These are phyloP conservation scores for Grus americana DNA, from an alignment of 2,113 vertebrate species.

Conservation along the genomic window DNA sequence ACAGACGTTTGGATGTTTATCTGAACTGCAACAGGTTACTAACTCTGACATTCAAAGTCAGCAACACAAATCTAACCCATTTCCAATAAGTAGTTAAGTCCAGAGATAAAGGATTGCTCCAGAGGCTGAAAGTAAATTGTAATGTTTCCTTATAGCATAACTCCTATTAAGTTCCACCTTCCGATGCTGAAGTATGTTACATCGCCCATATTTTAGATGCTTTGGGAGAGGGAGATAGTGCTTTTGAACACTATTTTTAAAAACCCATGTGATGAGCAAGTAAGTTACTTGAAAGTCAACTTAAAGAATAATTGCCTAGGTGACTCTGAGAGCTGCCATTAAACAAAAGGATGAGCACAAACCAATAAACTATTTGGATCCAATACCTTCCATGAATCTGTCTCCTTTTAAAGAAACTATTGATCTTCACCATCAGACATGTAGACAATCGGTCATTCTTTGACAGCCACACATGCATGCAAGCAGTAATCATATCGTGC, in stretches of 20 bases:
- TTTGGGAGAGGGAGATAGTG: background rate
- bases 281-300: conserved; percentile 34
- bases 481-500: background rate
- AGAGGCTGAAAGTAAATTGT: background rate
- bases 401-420: conserved; percentile 60
- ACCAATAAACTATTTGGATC: conserved; percentile 58
- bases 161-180: background rate
- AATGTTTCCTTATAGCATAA: background rate
- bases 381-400: conserved; percentile 42
- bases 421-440: conserved; percentile 34
- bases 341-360: conserved; percentile 52
- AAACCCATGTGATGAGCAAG: background rate
- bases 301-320: background rate
- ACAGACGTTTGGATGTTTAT: background rate
- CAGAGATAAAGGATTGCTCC: background rate
- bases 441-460: conserved; percentile 15
- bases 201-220: background rate
- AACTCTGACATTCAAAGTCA: background rate
- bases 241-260: background rate
- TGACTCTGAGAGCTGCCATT: conserved; percentile 39
- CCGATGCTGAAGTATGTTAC: background rate
- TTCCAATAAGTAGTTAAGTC: background rate
- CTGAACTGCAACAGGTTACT: background rate
- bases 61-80: background rate
- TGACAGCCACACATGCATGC: conserved; percentile 55